These are phyloP conservation scores for Stenurella melanura DNA, from an alignment of 2,888 invertebrate species.

Conservation along the genomic window DNA sequence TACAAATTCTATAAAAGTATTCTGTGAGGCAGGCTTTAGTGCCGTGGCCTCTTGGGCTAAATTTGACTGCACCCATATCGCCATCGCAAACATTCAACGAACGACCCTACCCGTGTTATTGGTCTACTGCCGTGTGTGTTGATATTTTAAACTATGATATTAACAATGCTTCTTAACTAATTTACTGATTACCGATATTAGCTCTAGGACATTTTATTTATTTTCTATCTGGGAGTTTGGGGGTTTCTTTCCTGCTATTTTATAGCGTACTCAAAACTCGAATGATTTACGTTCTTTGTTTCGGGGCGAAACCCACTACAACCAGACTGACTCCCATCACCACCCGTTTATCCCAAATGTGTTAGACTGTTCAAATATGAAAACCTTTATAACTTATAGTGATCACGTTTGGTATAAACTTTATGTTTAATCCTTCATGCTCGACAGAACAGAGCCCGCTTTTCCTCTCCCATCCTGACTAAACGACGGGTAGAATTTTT, in stretches of 20 bases:
- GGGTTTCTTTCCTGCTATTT: conserved; percentile 42
- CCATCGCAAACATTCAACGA: conserved; percentile 50
- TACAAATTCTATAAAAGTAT: too few species aligned
- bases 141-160: conserved; percentile 66
- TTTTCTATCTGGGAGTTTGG: conserved; percentile 41
- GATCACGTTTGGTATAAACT: conserved; percentile 12
- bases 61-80: conserved; percentile 44
- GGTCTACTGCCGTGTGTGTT: conserved; percentile 72
- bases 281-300: conserved; percentile 5
- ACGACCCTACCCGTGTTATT: conserved; percentile 47
- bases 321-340: conserved; percentile 33
- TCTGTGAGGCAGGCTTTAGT: too few species aligned
- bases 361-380: neutral
- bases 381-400: neutral
- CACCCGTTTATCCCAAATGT: conserved; percentile 28
- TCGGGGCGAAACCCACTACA: conserved; percentile 40
- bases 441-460: conserved; percentile 39
- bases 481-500: conserved; percentile 36
- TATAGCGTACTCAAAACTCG: conserved; percentile 4
- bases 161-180: conserved; percentile 62
- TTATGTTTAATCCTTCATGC: conserved; percentile 34
- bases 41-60: too few species aligned
- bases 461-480: conserved; percentile 33
- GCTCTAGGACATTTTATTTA: conserved; percentile 43
- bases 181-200: conserved; percentile 50